Evolutionary conservation across 2,797 vertebrate genomes (phyloP), one percentile per base, ranked within the genome.

Genomic region (Sebastolobus alascanus): DNA sequence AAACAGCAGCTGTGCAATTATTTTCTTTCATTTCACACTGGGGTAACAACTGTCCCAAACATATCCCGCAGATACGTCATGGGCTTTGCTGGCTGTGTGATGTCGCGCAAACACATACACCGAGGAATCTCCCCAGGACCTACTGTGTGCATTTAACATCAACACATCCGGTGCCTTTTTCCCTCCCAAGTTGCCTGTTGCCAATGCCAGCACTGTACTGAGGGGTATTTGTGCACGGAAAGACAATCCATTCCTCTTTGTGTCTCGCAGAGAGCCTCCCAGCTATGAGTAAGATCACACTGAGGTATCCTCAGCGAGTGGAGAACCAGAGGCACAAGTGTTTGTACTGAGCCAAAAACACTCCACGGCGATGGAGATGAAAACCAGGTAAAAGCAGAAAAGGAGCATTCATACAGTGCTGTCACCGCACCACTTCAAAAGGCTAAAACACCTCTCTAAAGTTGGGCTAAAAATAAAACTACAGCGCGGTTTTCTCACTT

Each of bases 241-340:
- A 77, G 43, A 88, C 69, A 86, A 82, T 66, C 64, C 59, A 85
- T 82, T 73, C 60, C 33, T 89, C 73, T 80, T 66, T 65, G 56
- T 90, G 77, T 84, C 82, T 88, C 52, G 46, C 54, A 70, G 37
- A 85, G 58, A 85, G 84, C 85, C 83, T 90, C 60, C 64, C 64
- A 87, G 87, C 84, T 61, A 84, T 29, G 67, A 85, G 50, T 43
- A 73, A 69, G 81, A 92, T 90, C 89, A 88, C 82, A 87, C 65
- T 25, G 61, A 75, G 70, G 73, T 61, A 78, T 75, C 63, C 40
- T 69, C 52, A 79, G 75, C 80, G 25, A 43, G 69, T 68, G 73
- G 66, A 74, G 76, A 82, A 86, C 74, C 87, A 85, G 31, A 87
- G 67, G 72, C 80, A 63, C 52, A 52, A 76, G 85, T 84, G 81